Base-by-base conservation (phyloP, 2,797 vertebrate genomes). In the Neopelma chrysocephalum region DNA sequence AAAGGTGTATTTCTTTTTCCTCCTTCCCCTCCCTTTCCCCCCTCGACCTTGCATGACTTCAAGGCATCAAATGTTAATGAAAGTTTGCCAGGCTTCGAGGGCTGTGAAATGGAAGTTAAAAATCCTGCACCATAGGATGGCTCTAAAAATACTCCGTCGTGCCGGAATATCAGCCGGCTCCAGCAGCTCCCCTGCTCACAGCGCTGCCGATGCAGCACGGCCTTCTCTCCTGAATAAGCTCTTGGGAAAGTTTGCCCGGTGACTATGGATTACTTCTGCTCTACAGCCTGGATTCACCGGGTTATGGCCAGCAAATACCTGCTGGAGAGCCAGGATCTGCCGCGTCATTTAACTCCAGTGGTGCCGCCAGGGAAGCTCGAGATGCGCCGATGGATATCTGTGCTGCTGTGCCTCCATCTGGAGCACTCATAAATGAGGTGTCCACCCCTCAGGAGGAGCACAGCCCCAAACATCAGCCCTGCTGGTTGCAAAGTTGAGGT, bases 61-160 rank as follows among this genome's bases (percentile, higher is more conserved):
- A 89, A 94, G 87, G 81, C 92, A 96, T 96, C 92, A 94, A 97
- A 96, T 96, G 90, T 93, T 95, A 93, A 96, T 95, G 93, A 87
- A 95, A 94, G 78, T 94, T 96, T 96, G 82, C 81, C 91, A 90
- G 94, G 93, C 95, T 95, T 26, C 93, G 81, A 94, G 88, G 94
- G 93, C 89, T 94, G 80, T 81, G 87, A 94, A 95, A 96, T 91
- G 90, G 87, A 96, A 94, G 90, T 89, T 96, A 87, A 95, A 93
- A 94, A 91, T 93, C 91, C 96, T 90, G 82, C 87, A 71, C 91
- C 77, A 93, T 93, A 78, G 94, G 85, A 95, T 65, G 71, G 90
- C 89, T 95, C 96, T 97, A 95, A 96, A 96, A 97, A 97, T 91
- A 91, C 82, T 62, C 42, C 3, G 82, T 58, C 11, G 8, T 78